Conservation (phyloP, 2,113 vertebrate species). For the Spilogale gracilis region DNA sequence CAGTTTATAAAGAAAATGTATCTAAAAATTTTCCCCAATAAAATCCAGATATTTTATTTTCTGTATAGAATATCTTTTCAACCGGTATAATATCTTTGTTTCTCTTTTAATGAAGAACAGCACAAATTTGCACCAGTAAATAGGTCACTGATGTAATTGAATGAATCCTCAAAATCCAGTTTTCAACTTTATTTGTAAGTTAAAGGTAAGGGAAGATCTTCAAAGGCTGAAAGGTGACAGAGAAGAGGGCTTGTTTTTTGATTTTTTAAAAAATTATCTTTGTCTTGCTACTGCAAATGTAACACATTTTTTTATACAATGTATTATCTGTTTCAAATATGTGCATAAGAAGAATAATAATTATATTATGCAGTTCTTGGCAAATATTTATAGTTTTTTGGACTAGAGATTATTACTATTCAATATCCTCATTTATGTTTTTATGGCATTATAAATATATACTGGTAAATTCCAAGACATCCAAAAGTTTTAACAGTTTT, state of each 20-base stretch:
- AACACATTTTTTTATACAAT: constrained; percentile 45
- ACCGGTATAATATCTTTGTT: constrained; percentile 78
- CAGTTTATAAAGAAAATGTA: constrained; percentile 79
- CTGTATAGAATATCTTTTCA: constrained; percentile 74
- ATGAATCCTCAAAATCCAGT: constrained; percentile 75
- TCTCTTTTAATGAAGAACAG: constrained; percentile 84
- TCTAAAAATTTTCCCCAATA: constrained; percentile 72
- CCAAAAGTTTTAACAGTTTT: constrained; percentile 52
- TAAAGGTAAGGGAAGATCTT: constrained; percentile 13
- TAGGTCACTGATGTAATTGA: constrained; percentile 76
- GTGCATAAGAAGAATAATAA: constrained; percentile 55
- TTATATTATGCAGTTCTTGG: constrained; percentile 62
- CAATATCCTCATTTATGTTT: constrained; percentile 60
- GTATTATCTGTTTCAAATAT: constrained; percentile 72
- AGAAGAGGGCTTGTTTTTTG: constrained; percentile 55
- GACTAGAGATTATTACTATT: constrained; percentile 72
- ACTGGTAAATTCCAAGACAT: constrained; percentile 57
- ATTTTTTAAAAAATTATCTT: constrained; percentile 53
- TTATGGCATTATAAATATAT: not conserved
- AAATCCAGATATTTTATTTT: constrained; percentile 72
- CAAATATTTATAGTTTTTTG: constrained; percentile 66
- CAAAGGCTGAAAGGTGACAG: constrained; percentile 72
- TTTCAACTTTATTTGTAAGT: constrained; percentile 75
- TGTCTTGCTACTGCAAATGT: constrained; percentile 71
- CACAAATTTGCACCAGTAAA: constrained; percentile 82